These are phyloP conservation scores for Clarias batrachus DNA, from an alignment of 2,113 vertebrate species.

Conservation along the genomic window DNA sequence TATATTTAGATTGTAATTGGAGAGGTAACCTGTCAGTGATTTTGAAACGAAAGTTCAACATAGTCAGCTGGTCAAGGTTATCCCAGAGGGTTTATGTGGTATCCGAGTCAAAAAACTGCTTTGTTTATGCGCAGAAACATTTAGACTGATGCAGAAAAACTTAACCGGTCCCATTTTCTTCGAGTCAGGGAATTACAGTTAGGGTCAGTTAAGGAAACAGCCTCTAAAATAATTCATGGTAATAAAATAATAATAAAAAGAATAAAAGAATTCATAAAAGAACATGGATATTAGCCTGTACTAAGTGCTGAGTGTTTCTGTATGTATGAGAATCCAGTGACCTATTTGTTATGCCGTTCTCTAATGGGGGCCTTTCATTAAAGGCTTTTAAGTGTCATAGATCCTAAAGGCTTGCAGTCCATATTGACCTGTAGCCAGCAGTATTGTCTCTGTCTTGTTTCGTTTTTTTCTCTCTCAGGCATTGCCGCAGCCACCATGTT, in stretches of 20 bases:
- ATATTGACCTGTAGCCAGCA: background rate
- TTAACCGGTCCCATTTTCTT: background rate
- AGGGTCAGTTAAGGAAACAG: too few relatives aligned
- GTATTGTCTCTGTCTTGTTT: background rate
- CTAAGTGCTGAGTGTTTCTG: background rate
- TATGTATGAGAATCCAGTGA: slow-evolving; percentile 23
- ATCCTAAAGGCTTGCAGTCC: background rate
- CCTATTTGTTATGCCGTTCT: slow-evolving; percentile 22
- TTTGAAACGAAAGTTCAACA: slow-evolving; percentile 29
- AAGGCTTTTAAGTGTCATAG: slow-evolving; percentile 17
- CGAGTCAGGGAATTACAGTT: background rate
- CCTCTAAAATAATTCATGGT: background rate
- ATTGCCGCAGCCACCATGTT: slow-evolving; percentile 98
- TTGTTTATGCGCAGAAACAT: background rate
- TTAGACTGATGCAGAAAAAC: background rate
- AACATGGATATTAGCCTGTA: background rate
- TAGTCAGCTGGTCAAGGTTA: slow-evolving; percentile 16
- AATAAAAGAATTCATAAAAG: too few relatives aligned
- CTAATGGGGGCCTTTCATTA: slow-evolving; percentile 12
- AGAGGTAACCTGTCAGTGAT: slow-evolving; percentile 23
- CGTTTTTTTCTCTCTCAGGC: slow-evolving; percentile 66
- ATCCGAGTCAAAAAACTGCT: background rate
- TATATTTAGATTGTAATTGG: slow-evolving; percentile 40
- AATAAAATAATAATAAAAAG: too few relatives aligned
- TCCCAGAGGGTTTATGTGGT: slow-evolving; percentile 2